Base-by-base conservation (phyloP, 2,113 vertebrate genomes). In the Agapornis roseicollis region DNA sequence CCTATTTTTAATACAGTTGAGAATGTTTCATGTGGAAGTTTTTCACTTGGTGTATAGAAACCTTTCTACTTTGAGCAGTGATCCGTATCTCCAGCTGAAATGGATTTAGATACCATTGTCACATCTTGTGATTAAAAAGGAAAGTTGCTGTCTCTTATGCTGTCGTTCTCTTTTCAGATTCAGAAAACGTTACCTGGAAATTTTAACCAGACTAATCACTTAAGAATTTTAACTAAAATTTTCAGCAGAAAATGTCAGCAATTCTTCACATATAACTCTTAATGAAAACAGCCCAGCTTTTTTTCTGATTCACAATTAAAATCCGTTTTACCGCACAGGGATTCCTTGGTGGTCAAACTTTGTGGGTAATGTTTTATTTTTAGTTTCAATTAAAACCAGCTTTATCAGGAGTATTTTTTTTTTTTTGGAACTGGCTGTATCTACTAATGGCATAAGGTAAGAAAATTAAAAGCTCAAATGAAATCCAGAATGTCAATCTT, bases 231-330 rank as follows among this genome's bases (percentile, higher is more conserved):
- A 24, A 8, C 37, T 5, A 24, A 41, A 11, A 1, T 41, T 33
- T 64, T 41, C 15, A 33, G 23, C 17, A 50, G n/a, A 82, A 85
- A 68, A 72, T 42, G 3, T 72, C 17, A 68, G 5, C 17, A 88
- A 25, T 52, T 5, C 71, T 82, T 44, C 14, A 41, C 8, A 29
- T 9, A 3, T 2, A 47, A 4, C 42, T 80, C 89, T 80, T 23
- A 1, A 46, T 44, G 1, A 41, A 52, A 65, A 56, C 15, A 4
- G 3, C 9, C 27, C 27, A 29, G 12, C 0, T 3, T 19, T 72
- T 53, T 53, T 93, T 47, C 23, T 41, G 10, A 77, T 55, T 95
- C 31, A 24, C 15, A 29, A 77, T 46, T 24, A 83, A 63, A 53
- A 41, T 35, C 9, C 1, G 14, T 66, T 89, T 79, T 55, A 35